Evolutionary conservation across 2,797 vertebrate genomes (phyloP), one percentile per base, ranked within the genome.

Genomic region (Anguilla megastoma): DNA sequence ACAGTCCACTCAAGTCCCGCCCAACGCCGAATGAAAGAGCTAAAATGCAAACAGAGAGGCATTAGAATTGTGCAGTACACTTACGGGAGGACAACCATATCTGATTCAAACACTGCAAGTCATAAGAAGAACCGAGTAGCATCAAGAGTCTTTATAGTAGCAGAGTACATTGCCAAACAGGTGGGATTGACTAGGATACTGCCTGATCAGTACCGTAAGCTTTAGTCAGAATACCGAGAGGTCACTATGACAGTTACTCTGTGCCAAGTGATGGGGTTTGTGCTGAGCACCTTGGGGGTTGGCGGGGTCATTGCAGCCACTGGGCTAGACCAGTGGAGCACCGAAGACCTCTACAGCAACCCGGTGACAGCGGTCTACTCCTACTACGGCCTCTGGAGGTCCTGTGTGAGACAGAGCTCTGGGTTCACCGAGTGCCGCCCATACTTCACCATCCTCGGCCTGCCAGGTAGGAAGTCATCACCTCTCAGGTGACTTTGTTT

Each of bases 321-420:
- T 0, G 94, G 87, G 52, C 96, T 98, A 96, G 97, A 97, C 92
- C 95, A 92, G 79, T 98, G 98, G 98, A 97, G 97, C 88, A 96
- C 94, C 0, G 96, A 97, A 93, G 97, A 98, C 93, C 93, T 97
- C 60, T 97, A 98, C 14, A 96, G 95, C 88, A 96, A 97, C 0
- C 95, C 96, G 0, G 96, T 98, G 89, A 97, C 97, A 0, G 94
- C 97, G 0, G 92, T 97, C 76, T 97, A 97, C 95, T 96, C 96
- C 54, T 98, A 97, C 89, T 97, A 97, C 91, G 98, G 98, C 52
- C 96, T 98, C 88, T 99, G 98, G 98, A 95, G 94, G 93, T 96
- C 97, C 94, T 99, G 98, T 3, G 95, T 98, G 91, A 93, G 94
- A 36, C 92, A 96, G 76, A 96, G 96, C 85, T 96, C 98, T 0